Percentiles rank a stretch among this genome's conserved stretches.
Conservation (phyloP, 2,888 invertebrate genomes). For the Pheosia gnoma region DNA sequence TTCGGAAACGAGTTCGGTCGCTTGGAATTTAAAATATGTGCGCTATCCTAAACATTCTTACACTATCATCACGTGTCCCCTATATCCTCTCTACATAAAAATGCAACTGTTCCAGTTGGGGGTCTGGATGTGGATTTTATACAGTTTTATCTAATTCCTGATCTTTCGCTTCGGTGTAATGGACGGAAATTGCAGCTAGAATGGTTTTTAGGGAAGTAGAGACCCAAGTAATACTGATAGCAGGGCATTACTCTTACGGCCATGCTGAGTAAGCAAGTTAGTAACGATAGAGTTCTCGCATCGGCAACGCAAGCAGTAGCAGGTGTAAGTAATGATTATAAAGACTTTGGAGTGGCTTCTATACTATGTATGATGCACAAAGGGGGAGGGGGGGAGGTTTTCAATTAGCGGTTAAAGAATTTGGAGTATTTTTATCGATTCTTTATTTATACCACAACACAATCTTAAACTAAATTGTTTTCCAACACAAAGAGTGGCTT, state of each 20-base stretch:
- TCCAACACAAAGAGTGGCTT: not conserved
- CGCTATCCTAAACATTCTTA: constrained; percentile 35
- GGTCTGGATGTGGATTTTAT: constrained; percentile 18
- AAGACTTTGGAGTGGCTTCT: too few relatives aligned
- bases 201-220: not conserved
- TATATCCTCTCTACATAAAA: constrained; percentile 20
- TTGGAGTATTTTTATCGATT: not conserved
- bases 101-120: constrained; percentile 14
- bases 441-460: not conserved
- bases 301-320: too few relatives aligned
- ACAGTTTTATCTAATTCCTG: constrained; percentile 23
- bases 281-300: not conserved
- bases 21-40: constrained; percentile 45
- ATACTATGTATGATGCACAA: too few relatives aligned
- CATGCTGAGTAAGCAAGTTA: not conserved
- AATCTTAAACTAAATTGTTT: constrained; percentile 1
- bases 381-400: too few relatives aligned
- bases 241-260: too few relatives aligned
- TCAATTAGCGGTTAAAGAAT: not conserved
- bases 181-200: constrained; percentile 11
- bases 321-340: too few relatives aligned
- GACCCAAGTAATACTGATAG: not conserved
- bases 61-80: constrained; percentile 25
- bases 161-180: constrained; percentile 25
- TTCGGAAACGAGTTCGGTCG: constrained; percentile 40